These are phyloP conservation scores for Eubucco bourcierii DNA, from an alignment of 2,113 vertebrate genomes.

Conservation along the genomic window DNA sequence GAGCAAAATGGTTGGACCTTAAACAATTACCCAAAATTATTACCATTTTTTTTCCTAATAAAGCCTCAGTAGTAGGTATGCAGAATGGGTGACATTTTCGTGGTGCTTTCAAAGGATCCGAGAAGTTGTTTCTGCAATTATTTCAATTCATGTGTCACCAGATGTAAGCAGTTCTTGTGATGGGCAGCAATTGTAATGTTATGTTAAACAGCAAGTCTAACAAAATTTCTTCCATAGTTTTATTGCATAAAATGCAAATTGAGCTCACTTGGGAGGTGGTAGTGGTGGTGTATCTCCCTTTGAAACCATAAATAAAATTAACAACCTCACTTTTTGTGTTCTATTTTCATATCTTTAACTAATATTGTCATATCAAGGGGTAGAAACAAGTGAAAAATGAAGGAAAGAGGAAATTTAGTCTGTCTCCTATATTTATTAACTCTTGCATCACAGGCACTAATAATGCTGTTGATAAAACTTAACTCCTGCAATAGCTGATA, in stretches of 20 bases:
- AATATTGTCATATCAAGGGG: not conserved
- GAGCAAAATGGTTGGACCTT: not conserved
- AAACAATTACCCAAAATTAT: not conserved
- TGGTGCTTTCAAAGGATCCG: not conserved
- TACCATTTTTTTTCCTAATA: not conserved
- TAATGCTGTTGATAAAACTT: not conserved
- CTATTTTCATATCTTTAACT: not conserved
- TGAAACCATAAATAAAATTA: not conserved
- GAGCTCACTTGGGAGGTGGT: not conserved
- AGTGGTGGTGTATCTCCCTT: not conserved
- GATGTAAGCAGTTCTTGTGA: not conserved
- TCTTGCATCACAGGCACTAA: not conserved
- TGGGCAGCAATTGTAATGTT: not conserved
- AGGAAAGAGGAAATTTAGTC: not conserved
- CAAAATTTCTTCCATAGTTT: not conserved
- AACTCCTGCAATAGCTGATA: not conserved
- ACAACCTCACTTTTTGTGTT: accelerated
- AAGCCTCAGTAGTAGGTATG: accelerated
- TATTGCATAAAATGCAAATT: not conserved
- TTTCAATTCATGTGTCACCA: not conserved
- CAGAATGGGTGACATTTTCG: accelerated
- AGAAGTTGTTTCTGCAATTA: not conserved
- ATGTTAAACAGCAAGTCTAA: not conserved
- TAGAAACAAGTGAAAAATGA: not conserved
- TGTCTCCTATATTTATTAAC: not conserved